Conservation (phyloP, 2,888 invertebrate species). For the Campaea margaritaria region DNA sequence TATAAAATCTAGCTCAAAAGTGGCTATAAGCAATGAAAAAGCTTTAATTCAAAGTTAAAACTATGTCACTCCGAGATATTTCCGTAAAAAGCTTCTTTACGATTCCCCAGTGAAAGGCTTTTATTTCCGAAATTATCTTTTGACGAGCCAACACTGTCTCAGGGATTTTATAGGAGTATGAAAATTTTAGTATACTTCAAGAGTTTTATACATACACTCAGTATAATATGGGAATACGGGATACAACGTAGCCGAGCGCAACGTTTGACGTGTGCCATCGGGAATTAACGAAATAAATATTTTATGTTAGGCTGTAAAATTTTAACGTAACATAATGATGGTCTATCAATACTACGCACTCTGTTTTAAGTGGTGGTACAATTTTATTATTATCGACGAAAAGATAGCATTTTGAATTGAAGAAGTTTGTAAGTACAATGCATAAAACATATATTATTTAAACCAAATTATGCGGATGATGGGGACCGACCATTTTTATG, state of each 20-base stretch:
- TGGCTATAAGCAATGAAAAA: neutral
- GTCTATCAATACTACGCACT: constrained; percentile 11
- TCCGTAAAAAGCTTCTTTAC: constrained; percentile 58
- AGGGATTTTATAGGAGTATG: constrained; percentile 61
- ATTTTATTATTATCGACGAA: constrained; percentile 13
- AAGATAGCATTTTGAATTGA: constrained; percentile 1
- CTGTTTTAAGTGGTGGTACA: constrained; percentile 13
- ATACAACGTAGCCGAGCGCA: constrained; percentile 2
- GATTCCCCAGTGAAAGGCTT: constrained; percentile 52
- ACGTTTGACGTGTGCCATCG: constrained; percentile 30
- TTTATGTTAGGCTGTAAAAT: constrained; percentile 51
- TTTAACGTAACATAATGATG: constrained; percentile 32
- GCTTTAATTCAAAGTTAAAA: constrained; percentile 21
- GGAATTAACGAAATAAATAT: constrained; percentile 53
- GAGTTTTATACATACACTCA: constrained; percentile 37
- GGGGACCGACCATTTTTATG: no score
- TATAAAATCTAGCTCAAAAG: neutral
- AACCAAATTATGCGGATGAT: no score
- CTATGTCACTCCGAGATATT: constrained; percentile 32
- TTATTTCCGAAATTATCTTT: constrained; percentile 62
- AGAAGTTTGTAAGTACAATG: neutral
- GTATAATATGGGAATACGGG: constrained; percentile 15
- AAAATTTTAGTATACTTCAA: constrained; percentile 59
- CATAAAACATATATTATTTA: no score
- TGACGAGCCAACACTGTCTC: constrained; percentile 55